phyloP scores from a whole-genome alignment of 2,113 vertebrate species.

The Cichladusa arquata region DNA sequence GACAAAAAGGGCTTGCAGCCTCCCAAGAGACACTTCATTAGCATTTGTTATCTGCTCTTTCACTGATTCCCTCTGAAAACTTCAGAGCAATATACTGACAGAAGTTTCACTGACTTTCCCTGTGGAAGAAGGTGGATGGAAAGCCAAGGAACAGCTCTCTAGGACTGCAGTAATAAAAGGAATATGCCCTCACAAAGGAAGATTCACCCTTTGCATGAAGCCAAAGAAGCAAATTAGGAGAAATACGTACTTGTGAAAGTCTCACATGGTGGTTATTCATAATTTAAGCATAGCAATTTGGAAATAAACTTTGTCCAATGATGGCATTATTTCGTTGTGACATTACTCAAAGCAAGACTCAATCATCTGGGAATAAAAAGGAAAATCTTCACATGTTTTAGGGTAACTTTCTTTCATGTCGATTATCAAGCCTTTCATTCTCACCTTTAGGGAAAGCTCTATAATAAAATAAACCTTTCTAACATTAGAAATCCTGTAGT shows the following conservation, averaged over 20 bases:
- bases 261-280: not conserved
- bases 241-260: not conserved
- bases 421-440: not conserved
- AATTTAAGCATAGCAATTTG: not conserved
- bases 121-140: not conserved
- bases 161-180: not conserved
- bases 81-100: not conserved
- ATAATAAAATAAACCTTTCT: not conserved
- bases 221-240: not conserved
- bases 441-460: not conserved
- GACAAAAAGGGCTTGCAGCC: not conserved
- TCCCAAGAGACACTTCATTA: not conserved
- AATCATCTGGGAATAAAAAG: not conserved
- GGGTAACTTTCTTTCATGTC: not conserved
- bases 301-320: not conserved
- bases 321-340: not conserved
- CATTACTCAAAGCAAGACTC: not conserved
- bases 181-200: not conserved
- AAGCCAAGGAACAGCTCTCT: not conserved
- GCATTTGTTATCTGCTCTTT: not conserved
- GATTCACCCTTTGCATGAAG: not conserved
- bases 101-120: not conserved
- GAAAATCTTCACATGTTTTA: not conserved
- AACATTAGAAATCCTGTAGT: not conserved
- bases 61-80: conserved; percentile 8